These are phyloP conservation scores for Nothobranchius furzeri DNA, from an alignment of 2,113 vertebrate genomes.

Conservation along the genomic window DNA sequence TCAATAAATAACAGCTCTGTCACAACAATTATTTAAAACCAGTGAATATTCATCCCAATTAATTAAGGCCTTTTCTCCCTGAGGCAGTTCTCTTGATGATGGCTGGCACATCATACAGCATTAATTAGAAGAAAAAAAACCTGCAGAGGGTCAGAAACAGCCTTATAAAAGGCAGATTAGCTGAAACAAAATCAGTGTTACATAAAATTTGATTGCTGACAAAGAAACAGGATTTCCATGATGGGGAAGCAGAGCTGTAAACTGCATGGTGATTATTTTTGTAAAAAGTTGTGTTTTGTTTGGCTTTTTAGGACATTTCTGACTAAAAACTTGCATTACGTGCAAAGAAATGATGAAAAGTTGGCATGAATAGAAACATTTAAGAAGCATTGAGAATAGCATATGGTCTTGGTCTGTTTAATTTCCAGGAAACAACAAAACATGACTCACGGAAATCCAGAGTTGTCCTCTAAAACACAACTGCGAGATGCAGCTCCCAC, in stretches of 20 bases:
- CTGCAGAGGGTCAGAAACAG: constrained; percentile 51
- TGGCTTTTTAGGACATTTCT: constrained; percentile 8
- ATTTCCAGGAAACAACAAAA: constrained; percentile 9
- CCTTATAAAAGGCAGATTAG: constrained; percentile 58
- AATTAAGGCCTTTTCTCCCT: constrained; percentile 68
- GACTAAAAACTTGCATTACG: constrained; percentile 5
- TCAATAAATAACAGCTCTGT: constrained; percentile 64
- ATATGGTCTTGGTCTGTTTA: constrained; percentile 14
- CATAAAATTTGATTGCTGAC: constrained; percentile 41
- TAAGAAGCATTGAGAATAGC: neutral
- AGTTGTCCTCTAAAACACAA: constrained; percentile 24
- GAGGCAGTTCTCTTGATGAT: constrained; percentile 41
- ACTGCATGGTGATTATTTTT: constrained; percentile 16
- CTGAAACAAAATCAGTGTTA: constrained; percentile 44
- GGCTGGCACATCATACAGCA: constrained; percentile 52
- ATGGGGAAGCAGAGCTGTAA: constrained; percentile 22
- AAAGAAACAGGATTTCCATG: constrained; percentile 17
- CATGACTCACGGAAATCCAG: constrained; percentile 59
- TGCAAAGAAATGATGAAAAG: neutral
- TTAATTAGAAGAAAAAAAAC: constrained; percentile 54
- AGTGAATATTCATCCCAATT: constrained; percentile 68
- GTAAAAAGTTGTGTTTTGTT: constrained; percentile 24
- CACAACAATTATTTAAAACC: constrained; percentile 58
- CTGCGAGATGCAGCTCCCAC: constrained; percentile 37
- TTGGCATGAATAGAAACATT: neutral